These are phyloP conservation scores for Pardosa pseudoannulata DNA, from an alignment of 2,888 invertebrate species.

Conservation along the genomic window DNA sequence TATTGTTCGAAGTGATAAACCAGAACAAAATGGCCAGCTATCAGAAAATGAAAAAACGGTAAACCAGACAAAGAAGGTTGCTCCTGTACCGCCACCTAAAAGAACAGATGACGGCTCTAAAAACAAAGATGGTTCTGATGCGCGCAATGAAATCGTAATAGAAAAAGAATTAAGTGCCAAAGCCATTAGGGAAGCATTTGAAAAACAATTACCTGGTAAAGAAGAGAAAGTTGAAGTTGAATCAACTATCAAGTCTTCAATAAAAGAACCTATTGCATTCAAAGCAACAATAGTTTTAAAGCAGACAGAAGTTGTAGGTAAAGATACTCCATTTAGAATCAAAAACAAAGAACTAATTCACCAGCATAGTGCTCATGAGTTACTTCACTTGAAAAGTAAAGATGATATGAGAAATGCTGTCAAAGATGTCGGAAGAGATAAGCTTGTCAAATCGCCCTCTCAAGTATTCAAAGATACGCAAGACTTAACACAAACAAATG, in stretches of 20 bases:
- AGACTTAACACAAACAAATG: slow-evolving; percentile 28
- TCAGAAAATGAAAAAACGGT: not conserved
- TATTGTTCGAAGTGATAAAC: slow-evolving; percentile 40
- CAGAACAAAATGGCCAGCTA: not conserved
- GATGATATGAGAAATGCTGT: slow-evolving; percentile 33
- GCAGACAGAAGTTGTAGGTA: slow-evolving; percentile 63
- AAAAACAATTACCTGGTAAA: slow-evolving; percentile 36
- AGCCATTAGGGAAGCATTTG: slow-evolving; percentile 32
- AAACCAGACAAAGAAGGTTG: slow-evolving; percentile 48
- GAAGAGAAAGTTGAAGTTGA: slow-evolving; percentile 39
- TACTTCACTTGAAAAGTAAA: slow-evolving; percentile 47
- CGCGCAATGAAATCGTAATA: not conserved
- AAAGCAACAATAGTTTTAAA: slow-evolving; percentile 67
- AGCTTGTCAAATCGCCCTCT: slow-evolving; percentile 57
- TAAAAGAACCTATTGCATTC: slow-evolving; percentile 61
- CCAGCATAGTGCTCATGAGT: slow-evolving; percentile 68
- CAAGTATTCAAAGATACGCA: slow-evolving; percentile 52
- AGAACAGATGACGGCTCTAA: slow-evolving; percentile 33
- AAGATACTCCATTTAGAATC: slow-evolving; percentile 51
- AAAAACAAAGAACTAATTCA: slow-evolving; percentile 66
- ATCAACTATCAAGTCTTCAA: not conserved
- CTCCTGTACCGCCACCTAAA: slow-evolving; percentile 57
- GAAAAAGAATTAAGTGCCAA: slow-evolving; percentile 49
- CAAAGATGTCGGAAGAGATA: slow-evolving; percentile 34
- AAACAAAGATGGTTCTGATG: slow-evolving; percentile 19